Evolutionary conservation across 2,113 vertebrate genomes (phyloP).

Genomic region (Mesoclemmys tuberculata): DNA sequence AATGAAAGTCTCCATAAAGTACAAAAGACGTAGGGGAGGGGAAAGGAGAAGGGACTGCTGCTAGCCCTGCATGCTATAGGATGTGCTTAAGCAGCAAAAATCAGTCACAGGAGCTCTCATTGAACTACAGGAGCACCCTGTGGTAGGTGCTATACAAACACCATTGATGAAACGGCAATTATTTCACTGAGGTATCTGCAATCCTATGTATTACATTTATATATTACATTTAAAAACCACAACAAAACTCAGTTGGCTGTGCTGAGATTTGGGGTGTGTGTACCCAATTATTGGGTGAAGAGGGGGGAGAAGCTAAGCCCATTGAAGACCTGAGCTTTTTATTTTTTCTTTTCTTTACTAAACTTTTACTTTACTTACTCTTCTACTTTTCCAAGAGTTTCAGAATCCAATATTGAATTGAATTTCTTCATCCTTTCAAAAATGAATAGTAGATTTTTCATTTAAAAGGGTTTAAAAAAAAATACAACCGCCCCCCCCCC

Average conservation of each 20-base stretch:
- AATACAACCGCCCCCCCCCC: no score
- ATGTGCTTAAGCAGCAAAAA: background rate
- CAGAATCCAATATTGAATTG: background rate
- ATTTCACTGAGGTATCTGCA: background rate
- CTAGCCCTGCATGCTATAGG: rapidly evolving
- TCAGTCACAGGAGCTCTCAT: background rate
- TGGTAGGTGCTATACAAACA: background rate
- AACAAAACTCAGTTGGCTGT: background rate
- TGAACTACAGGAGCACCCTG: background rate
- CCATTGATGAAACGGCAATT: background rate
- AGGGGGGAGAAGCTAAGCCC: background rate
- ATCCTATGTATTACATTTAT: background rate
- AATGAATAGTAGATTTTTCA: background rate
- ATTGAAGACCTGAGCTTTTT: background rate
- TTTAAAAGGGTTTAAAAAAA: background rate
- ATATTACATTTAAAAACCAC: background rate
- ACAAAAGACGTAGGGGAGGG: background rate
- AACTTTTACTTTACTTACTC: background rate
- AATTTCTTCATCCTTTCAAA: background rate
- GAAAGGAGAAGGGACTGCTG: background rate
- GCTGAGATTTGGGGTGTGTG: background rate
- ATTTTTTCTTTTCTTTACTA: background rate
- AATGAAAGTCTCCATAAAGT: background rate
- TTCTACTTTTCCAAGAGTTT: background rate
- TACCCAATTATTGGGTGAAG: background rate